A percentile compares a stretch with the other conserved stretches of the same genome.
These are phyloP conservation scores for Melikaiella ostensackeni DNA, from an alignment of 2,888 invertebrate species.

Conservation along the genomic window DNA sequence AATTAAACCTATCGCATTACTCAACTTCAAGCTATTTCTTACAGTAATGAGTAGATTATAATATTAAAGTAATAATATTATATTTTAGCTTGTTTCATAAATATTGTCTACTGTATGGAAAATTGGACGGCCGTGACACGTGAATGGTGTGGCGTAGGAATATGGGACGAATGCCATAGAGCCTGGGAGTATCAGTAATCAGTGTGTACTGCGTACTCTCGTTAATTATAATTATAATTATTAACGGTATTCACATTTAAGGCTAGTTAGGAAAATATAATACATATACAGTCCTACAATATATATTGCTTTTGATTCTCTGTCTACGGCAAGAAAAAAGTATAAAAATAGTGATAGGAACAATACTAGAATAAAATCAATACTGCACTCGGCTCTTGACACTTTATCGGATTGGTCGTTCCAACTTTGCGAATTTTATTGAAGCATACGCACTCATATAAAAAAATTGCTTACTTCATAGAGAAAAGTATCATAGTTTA, in stretches of 20 bases:
- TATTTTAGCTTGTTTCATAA: slow-evolving; percentile 73
- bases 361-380: slow-evolving; percentile 53
- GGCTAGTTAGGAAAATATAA: slow-evolving; percentile 23
- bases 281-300: slow-evolving; percentile 6
- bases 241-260: slow-evolving; percentile 14
- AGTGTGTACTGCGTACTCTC: slow-evolving; percentile 42
- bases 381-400: slow-evolving; percentile 55
- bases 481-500: slow-evolving; percentile 2
- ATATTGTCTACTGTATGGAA: slow-evolving; percentile 77
- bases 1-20: slow-evolving; percentile 50
- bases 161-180: slow-evolving; percentile 70
- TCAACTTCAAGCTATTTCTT: slow-evolving; percentile 49
- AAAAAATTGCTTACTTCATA: slow-evolving; percentile 27
- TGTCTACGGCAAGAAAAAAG: not conserved
- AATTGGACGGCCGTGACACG: slow-evolving; percentile 73
- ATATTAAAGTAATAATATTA: slow-evolving; percentile 57
- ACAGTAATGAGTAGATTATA: slow-evolving; percentile 53
- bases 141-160: slow-evolving; percentile 73
- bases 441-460: slow-evolving; percentile 16
- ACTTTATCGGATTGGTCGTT: slow-evolving; percentile 47
- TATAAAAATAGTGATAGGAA: slow-evolving; percentile 52
- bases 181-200: slow-evolving; percentile 58
- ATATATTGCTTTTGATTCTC: slow-evolving; percentile 33
- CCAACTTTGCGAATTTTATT: slow-evolving; percentile 37
- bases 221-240: slow-evolving; percentile 14